Evolutionary conservation across 2,113 vertebrate species (phyloP).

Genomic region (Bucco capensis): DNA sequence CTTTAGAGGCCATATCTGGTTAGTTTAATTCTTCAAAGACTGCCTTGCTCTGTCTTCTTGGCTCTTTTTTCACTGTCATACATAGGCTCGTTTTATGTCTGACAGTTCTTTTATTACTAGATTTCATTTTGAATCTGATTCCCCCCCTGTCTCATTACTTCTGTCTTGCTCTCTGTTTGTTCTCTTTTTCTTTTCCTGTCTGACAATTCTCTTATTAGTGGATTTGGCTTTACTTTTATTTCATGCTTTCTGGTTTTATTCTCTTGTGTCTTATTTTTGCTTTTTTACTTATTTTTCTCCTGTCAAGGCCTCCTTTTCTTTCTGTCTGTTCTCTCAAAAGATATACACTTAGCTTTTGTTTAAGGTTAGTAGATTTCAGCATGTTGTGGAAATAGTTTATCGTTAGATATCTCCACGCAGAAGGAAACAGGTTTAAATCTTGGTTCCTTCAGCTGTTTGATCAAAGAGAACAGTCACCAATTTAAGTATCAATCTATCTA

Average conservation of each 20-base stretch:
- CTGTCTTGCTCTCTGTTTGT: conserved; percentile 52
- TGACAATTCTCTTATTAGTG: conserved; percentile 47
- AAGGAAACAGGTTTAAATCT: neutral
- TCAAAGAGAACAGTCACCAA: neutral
- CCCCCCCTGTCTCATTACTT: conserved; percentile 45
- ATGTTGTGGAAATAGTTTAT: neutral
- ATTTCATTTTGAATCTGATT: conserved; percentile 59
- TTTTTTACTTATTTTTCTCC: conserved; percentile 18
- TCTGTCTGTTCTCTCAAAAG: neutral
- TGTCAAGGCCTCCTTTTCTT: conserved; percentile 14
- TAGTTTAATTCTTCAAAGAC: conserved; percentile 52
- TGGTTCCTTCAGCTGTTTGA: neutral
- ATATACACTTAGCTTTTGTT: neutral
- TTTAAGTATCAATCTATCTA: neutral
- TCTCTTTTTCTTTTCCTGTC: conserved; percentile 51
- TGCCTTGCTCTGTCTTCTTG: conserved; percentile 7
- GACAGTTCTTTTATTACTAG: conserved; percentile 58
- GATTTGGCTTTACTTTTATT: conserved; percentile 53
- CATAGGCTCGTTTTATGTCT: conserved; percentile 36
- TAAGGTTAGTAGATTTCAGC: neutral
- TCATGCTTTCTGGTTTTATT: conserved; percentile 45
- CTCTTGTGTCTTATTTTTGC: conserved; percentile 31
- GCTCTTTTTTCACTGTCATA: conserved; percentile 41
- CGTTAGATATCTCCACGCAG: neutral
- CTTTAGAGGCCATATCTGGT: conserved; percentile 31